A percentile compares a stretch with the other conserved stretches of the same genome.
Conservation (phyloP, 2,888 invertebrate species). For the Heteromurus nitidus region DNA sequence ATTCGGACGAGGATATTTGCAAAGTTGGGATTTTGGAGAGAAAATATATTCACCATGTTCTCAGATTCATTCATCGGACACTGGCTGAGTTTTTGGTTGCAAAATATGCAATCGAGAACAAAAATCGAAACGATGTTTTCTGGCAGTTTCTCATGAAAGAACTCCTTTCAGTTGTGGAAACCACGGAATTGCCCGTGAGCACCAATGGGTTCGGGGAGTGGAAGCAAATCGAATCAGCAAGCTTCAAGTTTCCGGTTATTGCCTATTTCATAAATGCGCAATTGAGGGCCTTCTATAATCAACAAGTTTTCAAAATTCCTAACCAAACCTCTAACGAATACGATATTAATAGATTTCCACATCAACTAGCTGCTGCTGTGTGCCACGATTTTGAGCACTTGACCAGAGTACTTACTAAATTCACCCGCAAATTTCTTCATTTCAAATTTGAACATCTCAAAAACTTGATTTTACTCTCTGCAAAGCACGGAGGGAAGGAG, state of each 20-base stretch:
- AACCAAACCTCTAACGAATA: too few relatives aligned
- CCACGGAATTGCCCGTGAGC: neutral
- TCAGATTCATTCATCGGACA: neutral
- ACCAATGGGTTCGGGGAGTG: neutral
- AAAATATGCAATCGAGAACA: neutral
- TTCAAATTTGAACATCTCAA: neutral
- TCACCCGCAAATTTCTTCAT: neutral
- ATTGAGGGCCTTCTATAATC: too few relatives aligned
- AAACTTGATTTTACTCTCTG: neutral
- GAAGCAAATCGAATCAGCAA: neutral
- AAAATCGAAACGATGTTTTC: neutral
- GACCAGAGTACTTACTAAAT: neutral
- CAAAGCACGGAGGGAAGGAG: neutral
- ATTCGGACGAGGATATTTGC: neutral
- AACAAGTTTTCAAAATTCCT: too few relatives aligned
- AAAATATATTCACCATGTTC: neutral
- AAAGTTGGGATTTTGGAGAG: neutral
- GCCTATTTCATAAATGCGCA: neutral
- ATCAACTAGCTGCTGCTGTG: too few relatives aligned
- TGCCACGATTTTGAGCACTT: too few relatives aligned
- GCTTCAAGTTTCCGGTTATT: neutral
- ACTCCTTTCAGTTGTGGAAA: neutral
- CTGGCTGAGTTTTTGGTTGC: neutral
- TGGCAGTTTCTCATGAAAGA: neutral
- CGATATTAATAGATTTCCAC: too few relatives aligned